Evolutionary conservation across 2,113 vertebrate genomes (phyloP).

Genomic region (Trogon melanurus): DNA sequence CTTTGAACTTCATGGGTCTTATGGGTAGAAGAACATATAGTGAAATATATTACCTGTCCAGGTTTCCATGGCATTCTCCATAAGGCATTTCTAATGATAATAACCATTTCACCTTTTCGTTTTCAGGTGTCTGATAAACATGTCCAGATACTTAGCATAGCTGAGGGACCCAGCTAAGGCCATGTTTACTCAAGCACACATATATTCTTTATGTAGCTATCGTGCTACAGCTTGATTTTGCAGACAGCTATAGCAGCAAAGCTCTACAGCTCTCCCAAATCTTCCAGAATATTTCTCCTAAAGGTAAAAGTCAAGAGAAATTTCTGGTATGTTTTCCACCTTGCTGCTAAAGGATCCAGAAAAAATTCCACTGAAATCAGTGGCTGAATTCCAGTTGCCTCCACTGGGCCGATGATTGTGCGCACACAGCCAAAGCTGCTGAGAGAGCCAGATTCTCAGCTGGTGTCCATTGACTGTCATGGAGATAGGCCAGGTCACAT

Average conservation of each 20-base stretch:
- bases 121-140: neutral
- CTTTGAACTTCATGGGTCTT: neutral
- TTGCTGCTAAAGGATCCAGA: neutral
- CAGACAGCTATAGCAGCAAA: neutral
- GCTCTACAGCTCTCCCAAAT: neutral
- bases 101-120: neutral
- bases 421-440: neutral
- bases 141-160: neutral
- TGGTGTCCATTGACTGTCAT: constrained; percentile 25
- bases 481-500: neutral
- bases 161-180: neutral
- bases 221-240: neutral
- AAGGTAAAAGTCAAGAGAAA: neutral
- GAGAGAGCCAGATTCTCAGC: neutral
- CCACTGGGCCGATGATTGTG: neutral
- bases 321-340: neutral
- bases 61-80: neutral
- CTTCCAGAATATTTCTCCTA: neutral
- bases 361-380: neutral
- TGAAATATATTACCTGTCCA: neutral
- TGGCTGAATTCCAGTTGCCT: neutral
- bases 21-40: neutral
- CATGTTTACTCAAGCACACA: neutral
- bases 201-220: neutral
- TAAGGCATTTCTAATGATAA: neutral